phyloP scores from a whole-genome alignment of 2,888 invertebrate genomes.

The Belgica antarctica region DNA sequence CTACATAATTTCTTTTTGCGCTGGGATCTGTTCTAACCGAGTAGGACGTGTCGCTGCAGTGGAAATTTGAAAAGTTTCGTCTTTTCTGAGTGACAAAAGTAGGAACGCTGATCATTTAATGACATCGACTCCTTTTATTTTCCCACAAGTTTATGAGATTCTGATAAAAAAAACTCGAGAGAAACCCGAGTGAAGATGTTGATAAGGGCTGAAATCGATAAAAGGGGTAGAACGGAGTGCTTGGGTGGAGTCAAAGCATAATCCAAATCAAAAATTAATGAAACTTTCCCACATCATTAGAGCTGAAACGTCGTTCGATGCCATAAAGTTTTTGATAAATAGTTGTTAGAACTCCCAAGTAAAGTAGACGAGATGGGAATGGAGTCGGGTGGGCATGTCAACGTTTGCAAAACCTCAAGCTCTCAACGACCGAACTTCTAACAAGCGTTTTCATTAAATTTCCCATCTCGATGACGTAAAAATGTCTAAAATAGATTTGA shows the following conservation, averaged over 20 bases:
- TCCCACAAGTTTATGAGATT: background rate
- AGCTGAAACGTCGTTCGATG: conserved; percentile 4
- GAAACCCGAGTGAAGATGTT: conserved; percentile 18
- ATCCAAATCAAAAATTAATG: conserved; percentile 20
- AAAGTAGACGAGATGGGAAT: too few relatives aligned
- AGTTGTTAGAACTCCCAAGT: background rate
- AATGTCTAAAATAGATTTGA: background rate
- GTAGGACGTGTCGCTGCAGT: too few relatives aligned
- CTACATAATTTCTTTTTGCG: too few relatives aligned
- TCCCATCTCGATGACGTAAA: conserved; percentile 11
- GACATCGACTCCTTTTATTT: background rate
- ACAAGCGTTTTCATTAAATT: conserved; percentile 2
- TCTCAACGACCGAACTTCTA: background rate
- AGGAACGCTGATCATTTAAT: background rate
- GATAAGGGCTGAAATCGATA: background rate
- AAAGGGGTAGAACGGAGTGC: background rate
- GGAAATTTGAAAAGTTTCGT: too few relatives aligned
- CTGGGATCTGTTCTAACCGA: too few relatives aligned
- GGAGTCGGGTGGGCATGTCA: too few relatives aligned
- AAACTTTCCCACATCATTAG: conserved; percentile 40
- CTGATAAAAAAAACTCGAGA: conserved; percentile 13
- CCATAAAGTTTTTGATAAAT: background rate
- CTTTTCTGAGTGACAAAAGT: too few relatives aligned
- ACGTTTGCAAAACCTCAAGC: too few relatives aligned
- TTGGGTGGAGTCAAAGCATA: background rate